Evolutionary conservation across 1,140 invertebrate genomes (phyloP).

Genomic region (Drosophila leontia): DNA sequence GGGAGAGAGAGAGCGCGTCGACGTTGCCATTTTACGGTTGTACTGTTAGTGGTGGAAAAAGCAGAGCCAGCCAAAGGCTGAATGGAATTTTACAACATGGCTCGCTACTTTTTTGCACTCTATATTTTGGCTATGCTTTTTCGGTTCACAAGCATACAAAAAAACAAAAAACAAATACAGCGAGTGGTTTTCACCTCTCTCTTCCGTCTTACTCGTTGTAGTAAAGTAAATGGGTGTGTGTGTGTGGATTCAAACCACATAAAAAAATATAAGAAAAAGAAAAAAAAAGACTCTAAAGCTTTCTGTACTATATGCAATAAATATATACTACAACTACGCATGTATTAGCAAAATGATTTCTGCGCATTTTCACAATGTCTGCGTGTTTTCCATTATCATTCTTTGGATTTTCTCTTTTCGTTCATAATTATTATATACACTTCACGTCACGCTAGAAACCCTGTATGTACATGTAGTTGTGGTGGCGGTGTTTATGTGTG

Average conservation of each 20-base stretch:
- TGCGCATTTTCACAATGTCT: constrained; percentile 72
- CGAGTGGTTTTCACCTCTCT: constrained; percentile 58
- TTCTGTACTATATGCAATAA: constrained; percentile 51
- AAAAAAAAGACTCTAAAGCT: constrained; percentile 45
- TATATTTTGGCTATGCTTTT: constrained; percentile 15
- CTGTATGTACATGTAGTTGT: constrained; percentile 51
- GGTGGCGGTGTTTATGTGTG: constrained; percentile 61
- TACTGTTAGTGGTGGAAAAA: constrained; percentile 52
- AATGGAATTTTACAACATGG: constrained; percentile 50
- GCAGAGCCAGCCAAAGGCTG: constrained; percentile 33
- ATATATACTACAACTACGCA: constrained; percentile 58
- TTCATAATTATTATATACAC: constrained; percentile 64
- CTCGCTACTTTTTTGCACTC: constrained; percentile 23
- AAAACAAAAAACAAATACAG: constrained; percentile 51
- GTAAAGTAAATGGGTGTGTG: constrained; percentile 6
- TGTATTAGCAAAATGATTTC: constrained; percentile 56
- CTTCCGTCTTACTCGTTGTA: constrained; percentile 18
- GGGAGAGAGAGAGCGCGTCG: constrained; percentile 26
- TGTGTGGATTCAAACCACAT: constrained; percentile 18
- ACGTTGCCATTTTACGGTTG: constrained; percentile 57
- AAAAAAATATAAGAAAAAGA: constrained; percentile 50
- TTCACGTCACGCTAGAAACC: constrained; percentile 76
- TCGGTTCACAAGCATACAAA: constrained; percentile 20
- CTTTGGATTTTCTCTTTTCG: constrained; percentile 58
- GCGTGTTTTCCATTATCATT: constrained; percentile 63